Conservation (phyloP, 1,140 invertebrate genomes). For the Charaxes varanes region DNA sequence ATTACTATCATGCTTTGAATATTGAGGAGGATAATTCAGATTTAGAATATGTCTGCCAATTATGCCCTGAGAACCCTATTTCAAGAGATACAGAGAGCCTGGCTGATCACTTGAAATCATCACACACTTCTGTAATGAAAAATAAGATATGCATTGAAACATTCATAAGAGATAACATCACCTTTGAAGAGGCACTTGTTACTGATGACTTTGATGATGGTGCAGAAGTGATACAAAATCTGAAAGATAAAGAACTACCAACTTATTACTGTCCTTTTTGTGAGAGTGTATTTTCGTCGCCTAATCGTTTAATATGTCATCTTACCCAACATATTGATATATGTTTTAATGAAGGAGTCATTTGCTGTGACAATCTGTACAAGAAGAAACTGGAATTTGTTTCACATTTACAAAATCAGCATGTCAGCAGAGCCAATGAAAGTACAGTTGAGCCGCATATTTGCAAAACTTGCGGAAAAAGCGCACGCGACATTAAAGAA, state of each 20-base stretch:
- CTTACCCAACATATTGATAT: conserved; percentile 40
- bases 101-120: conserved; percentile 27
- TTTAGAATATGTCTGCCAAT: conserved; percentile 45
- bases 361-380: conserved; percentile 36
- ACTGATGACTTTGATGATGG: conserved; percentile 21
- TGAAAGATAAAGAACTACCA: conserved; percentile 11
- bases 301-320: conserved; percentile 40
- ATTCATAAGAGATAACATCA: conserved; percentile 47
- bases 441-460: conserved; percentile 2
- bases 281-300: conserved; percentile 41
- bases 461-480: conserved; percentile 36
- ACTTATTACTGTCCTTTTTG: conserved; percentile 47
- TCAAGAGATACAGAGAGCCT: conserved; percentile 22
- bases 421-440: too few species aligned
- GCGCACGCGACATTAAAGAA: conserved; percentile 13
- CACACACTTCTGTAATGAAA: conserved; percentile 20
- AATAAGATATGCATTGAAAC: conserved; percentile 16
- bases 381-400: conserved; percentile 29
- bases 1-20: conserved; percentile 31
- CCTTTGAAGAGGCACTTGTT: conserved; percentile 38
- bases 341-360: conserved; percentile 23
- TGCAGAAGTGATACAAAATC: not conserved
- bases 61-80: conserved; percentile 24
- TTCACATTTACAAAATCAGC: conserved; percentile 34
- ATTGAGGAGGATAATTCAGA: conserved; percentile 28